Evolutionary conservation across 2,888 invertebrate species (phyloP).

Genomic region (Drosophila prolongata): DNA sequence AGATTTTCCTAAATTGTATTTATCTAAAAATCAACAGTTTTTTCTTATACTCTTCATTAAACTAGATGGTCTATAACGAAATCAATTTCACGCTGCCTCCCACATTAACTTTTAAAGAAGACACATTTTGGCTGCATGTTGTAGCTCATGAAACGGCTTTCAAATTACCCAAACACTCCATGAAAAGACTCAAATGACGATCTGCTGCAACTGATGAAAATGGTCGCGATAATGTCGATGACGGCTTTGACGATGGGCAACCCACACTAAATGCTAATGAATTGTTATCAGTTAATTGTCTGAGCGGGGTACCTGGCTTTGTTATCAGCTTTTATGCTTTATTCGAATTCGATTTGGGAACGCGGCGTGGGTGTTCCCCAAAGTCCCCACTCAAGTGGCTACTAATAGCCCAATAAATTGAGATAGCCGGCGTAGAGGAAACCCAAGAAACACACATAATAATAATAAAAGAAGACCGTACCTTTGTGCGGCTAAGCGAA

Average conservation of each 20-base stretch:
- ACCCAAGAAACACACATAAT: slow-evolving; percentile 11
- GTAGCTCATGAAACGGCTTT: slow-evolving; percentile 62
- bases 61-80: not conserved
- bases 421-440: slow-evolving; percentile 31
- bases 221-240: slow-evolving; percentile 14
- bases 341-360: slow-evolving; percentile 50
- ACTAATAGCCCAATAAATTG: slow-evolving; percentile 74
- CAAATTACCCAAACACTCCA: slow-evolving; percentile 69
- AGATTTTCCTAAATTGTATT: not conserved
- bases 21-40: not conserved
- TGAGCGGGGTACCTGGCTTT: slow-evolving; percentile 32
- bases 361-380: slow-evolving; percentile 64
- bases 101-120: slow-evolving; percentile 14
- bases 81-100: slow-evolving; percentile 22
- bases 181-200: slow-evolving; percentile 19
- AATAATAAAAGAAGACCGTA: slow-evolving; percentile 20
- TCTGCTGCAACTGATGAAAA: slow-evolving; percentile 26
- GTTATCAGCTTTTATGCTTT: slow-evolving; percentile 63
- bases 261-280: slow-evolving; percentile 68
- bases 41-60: not conserved
- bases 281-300: slow-evolving; percentile 70
- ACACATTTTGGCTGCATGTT: slow-evolving; percentile 25
- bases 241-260: slow-evolving; percentile 20
- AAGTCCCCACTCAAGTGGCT: slow-evolving; percentile 66
- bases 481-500: slow-evolving; percentile 46